These are phyloP conservation scores for Athripsodes cinereus DNA, from an alignment of 2,888 invertebrate genomes.

Conservation along the genomic window DNA sequence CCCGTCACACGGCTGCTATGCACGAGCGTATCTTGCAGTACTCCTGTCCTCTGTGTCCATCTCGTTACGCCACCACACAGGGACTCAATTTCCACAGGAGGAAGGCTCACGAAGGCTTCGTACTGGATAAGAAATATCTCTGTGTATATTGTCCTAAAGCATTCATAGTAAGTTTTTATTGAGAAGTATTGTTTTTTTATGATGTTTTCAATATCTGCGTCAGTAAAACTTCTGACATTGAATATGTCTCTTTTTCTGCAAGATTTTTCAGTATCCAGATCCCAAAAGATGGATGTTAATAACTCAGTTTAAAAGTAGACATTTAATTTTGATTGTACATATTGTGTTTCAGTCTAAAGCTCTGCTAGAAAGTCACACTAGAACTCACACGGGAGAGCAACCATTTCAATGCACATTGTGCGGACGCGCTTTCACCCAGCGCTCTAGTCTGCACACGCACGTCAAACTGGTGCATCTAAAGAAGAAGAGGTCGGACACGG, in stretches of 20 bases:
- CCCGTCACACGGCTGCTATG: constrained; percentile 9
- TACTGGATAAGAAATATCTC: constrained; percentile 10
- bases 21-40: constrained; percentile 10
- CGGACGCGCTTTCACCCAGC: constrained; percentile 38
- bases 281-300: too few relatives aligned
- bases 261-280: too few relatives aligned
- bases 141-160: constrained; percentile 17
- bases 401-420: constrained; percentile 39
- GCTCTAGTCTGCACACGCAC: constrained; percentile 42
- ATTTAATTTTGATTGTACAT: too few relatives aligned
- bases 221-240: not conserved
- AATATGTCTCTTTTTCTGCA: too few relatives aligned
- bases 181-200: not conserved
- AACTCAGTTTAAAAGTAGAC: too few relatives aligned
- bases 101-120: constrained; percentile 16
- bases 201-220: not conserved
- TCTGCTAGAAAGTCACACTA: constrained; percentile 29
- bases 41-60: constrained; percentile 14
- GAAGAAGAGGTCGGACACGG: constrained; percentile 12
- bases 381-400: constrained; percentile 42
- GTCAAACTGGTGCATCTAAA: constrained; percentile 41
- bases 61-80: constrained; percentile 16
- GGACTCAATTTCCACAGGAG: constrained; percentile 20
- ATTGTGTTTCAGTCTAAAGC: not conserved
- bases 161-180: constrained; percentile 14